Percentiles rank a stretch among this genome's conserved stretches.
Conservation (phyloP, 2,797 vertebrate genomes). For the Vireo griseus region DNA sequence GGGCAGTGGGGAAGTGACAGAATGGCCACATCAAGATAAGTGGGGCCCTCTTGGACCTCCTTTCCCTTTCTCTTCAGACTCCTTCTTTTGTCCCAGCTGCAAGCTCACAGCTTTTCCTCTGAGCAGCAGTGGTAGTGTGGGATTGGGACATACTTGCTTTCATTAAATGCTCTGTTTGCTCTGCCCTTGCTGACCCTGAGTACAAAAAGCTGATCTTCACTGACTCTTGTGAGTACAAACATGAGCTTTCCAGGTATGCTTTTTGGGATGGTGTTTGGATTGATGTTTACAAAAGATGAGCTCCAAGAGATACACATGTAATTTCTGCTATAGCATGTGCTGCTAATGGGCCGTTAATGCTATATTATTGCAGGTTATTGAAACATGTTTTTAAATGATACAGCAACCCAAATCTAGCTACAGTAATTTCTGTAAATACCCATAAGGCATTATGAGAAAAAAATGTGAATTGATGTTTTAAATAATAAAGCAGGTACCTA, state of each 20-base stretch:
- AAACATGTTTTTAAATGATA: slow-evolving; percentile 28
- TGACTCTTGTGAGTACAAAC: neutral
- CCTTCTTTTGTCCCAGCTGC: neutral
- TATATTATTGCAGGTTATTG: slow-evolving; percentile 3
- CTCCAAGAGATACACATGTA: neutral
- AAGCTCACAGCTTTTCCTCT: neutral
- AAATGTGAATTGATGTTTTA: neutral
- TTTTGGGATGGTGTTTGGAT: neutral
- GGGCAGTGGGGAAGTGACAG: neutral
- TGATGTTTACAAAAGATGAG: neutral
- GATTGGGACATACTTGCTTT: neutral
- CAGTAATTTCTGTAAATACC: neutral
- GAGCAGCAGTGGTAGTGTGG: neutral
- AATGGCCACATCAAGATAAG: neutral
- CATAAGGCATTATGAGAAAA: neutral
- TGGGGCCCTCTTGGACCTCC: neutral
- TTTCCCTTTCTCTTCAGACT: neutral
- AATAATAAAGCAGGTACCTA: neutral
- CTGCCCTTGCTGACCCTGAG: neutral
- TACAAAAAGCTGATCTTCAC: neutral
- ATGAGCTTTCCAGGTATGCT: neutral
- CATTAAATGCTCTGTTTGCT: neutral
- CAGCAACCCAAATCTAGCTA: neutral
- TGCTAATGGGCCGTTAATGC: neutral
- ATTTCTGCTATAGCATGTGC: neutral